Conservation (phyloP, 2,113 vertebrate genomes). For the Sylvia atricapilla region DNA sequence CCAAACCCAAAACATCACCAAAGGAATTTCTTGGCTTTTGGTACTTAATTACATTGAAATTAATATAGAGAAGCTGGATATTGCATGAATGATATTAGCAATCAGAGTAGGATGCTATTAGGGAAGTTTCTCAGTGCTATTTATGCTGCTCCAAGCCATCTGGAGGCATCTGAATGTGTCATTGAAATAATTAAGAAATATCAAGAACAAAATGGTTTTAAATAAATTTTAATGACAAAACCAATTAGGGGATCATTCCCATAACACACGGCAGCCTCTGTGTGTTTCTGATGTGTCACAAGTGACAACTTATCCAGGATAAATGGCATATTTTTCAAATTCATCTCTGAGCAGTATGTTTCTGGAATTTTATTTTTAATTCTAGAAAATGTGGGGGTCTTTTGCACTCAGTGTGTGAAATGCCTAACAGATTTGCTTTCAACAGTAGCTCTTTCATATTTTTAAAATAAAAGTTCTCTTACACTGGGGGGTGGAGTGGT, state of each 20-base stretch:
- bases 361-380: background rate
- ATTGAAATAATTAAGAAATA: slow-evolving; percentile 54
- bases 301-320: background rate
- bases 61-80: background rate
- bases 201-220: slow-evolving; percentile 34
- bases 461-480: background rate
- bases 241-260: slow-evolving; percentile 14
- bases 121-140: background rate
- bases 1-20: background rate
- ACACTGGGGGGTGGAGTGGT: background rate
- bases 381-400: background rate
- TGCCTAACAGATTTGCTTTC: background rate
- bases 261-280: background rate
- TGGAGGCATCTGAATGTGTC: slow-evolving; percentile 49
- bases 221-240: slow-evolving; percentile 55
- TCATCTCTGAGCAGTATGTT: background rate
- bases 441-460: background rate
- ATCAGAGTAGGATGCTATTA: background rate
- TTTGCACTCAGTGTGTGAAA: background rate
- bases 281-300: background rate
- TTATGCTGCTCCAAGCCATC: slow-evolving; percentile 58
- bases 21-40: slow-evolving; percentile 3
- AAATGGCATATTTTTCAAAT: background rate
- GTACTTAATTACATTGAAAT: slow-evolving; percentile 17
- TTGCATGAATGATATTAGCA: slow-evolving; percentile 2